These are phyloP conservation scores for Eilema griseolum DNA, from an alignment of 2,888 invertebrate genomes.

Conservation along the genomic window DNA sequence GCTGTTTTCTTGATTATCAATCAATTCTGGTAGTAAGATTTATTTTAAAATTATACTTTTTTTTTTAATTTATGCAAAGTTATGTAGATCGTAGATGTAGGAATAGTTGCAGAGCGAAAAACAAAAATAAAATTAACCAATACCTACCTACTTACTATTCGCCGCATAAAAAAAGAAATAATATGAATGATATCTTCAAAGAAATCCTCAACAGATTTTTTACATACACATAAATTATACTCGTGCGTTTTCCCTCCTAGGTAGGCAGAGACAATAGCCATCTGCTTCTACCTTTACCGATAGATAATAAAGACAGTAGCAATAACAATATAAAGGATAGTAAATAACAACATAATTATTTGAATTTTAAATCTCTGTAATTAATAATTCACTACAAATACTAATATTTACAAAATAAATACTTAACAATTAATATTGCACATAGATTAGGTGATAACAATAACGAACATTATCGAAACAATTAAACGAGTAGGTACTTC, in stretches of 20 bases:
- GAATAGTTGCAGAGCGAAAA: neutral
- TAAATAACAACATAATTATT: constrained; percentile 39
- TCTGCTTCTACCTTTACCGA: too few species aligned
- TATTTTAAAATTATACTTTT: too few species aligned
- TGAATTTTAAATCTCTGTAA: constrained; percentile 58
- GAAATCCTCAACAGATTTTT: too few species aligned
- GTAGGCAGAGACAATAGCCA: neutral
- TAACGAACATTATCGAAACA: constrained; percentile 68
- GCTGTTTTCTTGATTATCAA: neutral
- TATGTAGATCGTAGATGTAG: neutral
- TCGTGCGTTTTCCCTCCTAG: too few species aligned
- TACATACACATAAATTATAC: too few species aligned
- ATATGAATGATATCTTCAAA: too few species aligned
- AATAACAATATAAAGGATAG: neutral
- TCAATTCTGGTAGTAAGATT: neutral
- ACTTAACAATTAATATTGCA: constrained; percentile 84
- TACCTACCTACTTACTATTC: neutral
- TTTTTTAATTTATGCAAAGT: neutral
- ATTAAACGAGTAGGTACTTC: constrained; percentile 48
- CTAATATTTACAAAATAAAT: constrained; percentile 82
- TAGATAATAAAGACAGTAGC: neutral
- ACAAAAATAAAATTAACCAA: neutral
- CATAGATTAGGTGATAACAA: constrained; percentile 78
- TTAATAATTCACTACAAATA: constrained; percentile 70
- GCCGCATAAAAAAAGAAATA: too few species aligned